Evolutionary conservation across 2,888 invertebrate species (phyloP).

Genomic region (Pammene aurita): DNA sequence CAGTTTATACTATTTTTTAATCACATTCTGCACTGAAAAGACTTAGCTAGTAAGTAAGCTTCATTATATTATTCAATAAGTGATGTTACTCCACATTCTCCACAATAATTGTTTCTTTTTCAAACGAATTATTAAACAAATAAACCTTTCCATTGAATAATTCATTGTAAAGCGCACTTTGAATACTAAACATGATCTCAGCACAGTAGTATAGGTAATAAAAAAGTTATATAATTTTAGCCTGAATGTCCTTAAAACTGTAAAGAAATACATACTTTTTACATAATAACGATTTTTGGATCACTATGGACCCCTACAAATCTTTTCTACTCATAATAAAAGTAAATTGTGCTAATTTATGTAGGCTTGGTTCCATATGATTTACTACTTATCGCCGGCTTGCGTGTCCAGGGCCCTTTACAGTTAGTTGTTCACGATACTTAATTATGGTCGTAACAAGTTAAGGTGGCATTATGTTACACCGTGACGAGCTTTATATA

Average conservation of each 20-base stretch:
- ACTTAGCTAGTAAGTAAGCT: too few relatives aligned
- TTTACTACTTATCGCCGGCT: neutral
- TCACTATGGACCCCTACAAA: neutral
- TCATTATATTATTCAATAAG: too few relatives aligned
- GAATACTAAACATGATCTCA: neutral
- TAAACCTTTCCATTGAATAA: slow-evolving; percentile 1
- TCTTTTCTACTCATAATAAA: neutral
- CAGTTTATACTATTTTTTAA: too few relatives aligned
- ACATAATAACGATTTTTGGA: too few relatives aligned
- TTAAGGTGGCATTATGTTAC: neutral
- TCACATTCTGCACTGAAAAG: too few relatives aligned
- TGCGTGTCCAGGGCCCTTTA: slow-evolving; percentile 1
- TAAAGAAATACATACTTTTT: too few relatives aligned
- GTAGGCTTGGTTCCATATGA: slow-evolving; percentile 14
- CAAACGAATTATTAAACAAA: neutral
- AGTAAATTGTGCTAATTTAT: slow-evolving; percentile 15
- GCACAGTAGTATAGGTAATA: too few relatives aligned
- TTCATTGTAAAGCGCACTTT: neutral
- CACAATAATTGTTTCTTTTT: neutral
- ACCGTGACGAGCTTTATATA: neutral
- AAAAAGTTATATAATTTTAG: too few relatives aligned
- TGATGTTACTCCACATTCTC: neutral
- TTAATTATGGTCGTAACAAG: neutral
- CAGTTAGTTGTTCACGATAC: neutral
- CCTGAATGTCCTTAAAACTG: too few relatives aligned